Conservation (phyloP, 2,888 invertebrate genomes). For the Synanthedon andrenaeformis region DNA sequence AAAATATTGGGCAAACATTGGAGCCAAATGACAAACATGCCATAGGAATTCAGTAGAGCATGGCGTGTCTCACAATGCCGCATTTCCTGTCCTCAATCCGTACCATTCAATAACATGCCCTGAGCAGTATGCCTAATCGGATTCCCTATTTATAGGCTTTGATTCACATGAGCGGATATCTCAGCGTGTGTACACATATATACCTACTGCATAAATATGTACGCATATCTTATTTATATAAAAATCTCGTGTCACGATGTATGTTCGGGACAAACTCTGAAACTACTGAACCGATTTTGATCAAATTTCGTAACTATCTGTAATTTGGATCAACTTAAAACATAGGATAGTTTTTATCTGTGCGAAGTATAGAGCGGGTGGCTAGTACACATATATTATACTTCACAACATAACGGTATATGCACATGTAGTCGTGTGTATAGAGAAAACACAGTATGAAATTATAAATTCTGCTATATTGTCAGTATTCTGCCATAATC, state of each 20-base stretch:
- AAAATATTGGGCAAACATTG: background rate
- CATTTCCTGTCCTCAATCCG: conserved; percentile 23
- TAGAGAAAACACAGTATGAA: no score
- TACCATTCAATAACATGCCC: conserved; percentile 14
- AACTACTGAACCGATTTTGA: no score
- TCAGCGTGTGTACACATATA: background rate
- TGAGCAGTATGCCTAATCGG: conserved; percentile 15
- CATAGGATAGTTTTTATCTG: no score
- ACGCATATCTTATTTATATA: background rate
- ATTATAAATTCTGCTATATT: no score
- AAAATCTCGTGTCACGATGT: no score
- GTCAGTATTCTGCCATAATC: no score
- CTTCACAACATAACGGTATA: no score
- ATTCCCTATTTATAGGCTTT: conserved; percentile 17
- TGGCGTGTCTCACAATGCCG: conserved; percentile 22
- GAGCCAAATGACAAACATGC: conserved; percentile 4
- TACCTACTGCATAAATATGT: background rate
- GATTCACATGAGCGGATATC: conserved; percentile 3
- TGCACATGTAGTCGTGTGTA: no score
- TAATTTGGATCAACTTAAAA: no score
- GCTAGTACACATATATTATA: no score
- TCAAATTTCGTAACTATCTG: no score
- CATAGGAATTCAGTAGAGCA: conserved; percentile 17
- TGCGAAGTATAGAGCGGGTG: background rate
- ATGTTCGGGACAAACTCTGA: no score